Conservation (phyloP, 2,113 vertebrate genomes). For the Chinchilla lanigera region DNA sequence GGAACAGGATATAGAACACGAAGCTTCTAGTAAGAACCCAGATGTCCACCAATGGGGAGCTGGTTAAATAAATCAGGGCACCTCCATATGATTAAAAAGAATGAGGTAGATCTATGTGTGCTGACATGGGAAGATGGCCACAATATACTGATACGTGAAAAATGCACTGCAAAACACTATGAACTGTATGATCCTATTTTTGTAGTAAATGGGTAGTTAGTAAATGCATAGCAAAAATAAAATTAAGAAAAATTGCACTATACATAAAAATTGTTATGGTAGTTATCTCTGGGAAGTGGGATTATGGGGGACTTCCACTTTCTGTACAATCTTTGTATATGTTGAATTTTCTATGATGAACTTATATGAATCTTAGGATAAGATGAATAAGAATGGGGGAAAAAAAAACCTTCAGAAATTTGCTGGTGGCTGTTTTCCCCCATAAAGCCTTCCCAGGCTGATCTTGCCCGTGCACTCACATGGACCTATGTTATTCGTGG, state of each 20-base stretch:
- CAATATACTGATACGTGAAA: slow-evolving; percentile 73
- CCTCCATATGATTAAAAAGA: slow-evolving; percentile 78
- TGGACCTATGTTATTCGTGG: slow-evolving; percentile 82
- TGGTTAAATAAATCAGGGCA: slow-evolving; percentile 76
- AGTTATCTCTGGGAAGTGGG: slow-evolving; percentile 81
- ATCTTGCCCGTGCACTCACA: slow-evolving; percentile 81
- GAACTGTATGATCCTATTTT: slow-evolving; percentile 77
- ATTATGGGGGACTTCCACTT: slow-evolving; percentile 83
- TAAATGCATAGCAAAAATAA: slow-evolving; percentile 82
- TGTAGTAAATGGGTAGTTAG: slow-evolving; percentile 81
- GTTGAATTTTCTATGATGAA: slow-evolving; percentile 76
- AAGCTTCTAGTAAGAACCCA: slow-evolving; percentile 63
- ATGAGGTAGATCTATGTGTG: slow-evolving; percentile 76
- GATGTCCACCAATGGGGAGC: slow-evolving; percentile 73
- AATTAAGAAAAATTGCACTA: slow-evolving; percentile 77
- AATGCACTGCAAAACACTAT: slow-evolving; percentile 83
- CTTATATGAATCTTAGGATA: slow-evolving; percentile 44
- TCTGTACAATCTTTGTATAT: slow-evolving; percentile 73
- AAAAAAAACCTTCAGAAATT: slow-evolving; percentile 72
- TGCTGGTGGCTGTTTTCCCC: slow-evolving; percentile 76
- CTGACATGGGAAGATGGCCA: slow-evolving; percentile 81
- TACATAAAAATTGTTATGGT: slow-evolving; percentile 80
- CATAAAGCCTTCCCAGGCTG: slow-evolving; percentile 82
- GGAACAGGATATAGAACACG: slow-evolving; percentile 61
- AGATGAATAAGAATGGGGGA: slow-evolving; percentile 63